phyloP scores from a whole-genome alignment of 2,113 vertebrate genomes.

The Protobothrops flavoviridis region DNA sequence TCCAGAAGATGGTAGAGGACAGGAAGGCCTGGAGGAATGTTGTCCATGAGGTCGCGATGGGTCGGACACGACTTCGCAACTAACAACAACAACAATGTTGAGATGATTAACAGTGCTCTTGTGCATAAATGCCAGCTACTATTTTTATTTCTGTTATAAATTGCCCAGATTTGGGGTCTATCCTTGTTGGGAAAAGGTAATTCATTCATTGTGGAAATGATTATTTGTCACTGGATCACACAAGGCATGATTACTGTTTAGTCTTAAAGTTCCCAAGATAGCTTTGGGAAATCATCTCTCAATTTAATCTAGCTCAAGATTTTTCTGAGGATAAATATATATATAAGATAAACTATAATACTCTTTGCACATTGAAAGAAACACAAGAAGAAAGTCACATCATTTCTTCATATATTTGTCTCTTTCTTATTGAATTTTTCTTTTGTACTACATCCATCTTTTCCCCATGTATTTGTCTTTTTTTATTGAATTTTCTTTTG shows the following conservation, averaged over 20 bases:
- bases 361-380: background rate
- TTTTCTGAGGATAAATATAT: background rate
- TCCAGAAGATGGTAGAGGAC: too few relatives aligned
- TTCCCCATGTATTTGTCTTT: slow-evolving; percentile 42
- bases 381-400: background rate
- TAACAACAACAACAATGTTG: background rate
- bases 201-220: background rate
- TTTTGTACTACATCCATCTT: slow-evolving; percentile 27
- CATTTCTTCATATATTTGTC: slow-evolving; percentile 42
- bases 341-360: background rate
- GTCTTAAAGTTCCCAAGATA: background rate
- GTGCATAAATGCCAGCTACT: background rate
- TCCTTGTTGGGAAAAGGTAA: background rate
- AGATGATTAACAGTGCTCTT: background rate
- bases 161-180: background rate
- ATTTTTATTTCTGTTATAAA: background rate
- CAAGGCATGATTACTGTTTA: background rate
- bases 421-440: slow-evolving; percentile 27
- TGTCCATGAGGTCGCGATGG: too few relatives aligned
- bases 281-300: background rate
- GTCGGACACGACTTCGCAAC: too few relatives aligned
- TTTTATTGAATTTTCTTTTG: slow-evolving; percentile 36
- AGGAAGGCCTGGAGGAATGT: too few relatives aligned
- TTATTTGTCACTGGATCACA: background rate
- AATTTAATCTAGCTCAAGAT: background rate